Percentiles rank a stretch among this genome's conserved stretches.
These are phyloP conservation scores for Antechinus stuartii DNA, from an alignment of 2,113 vertebrate species.

Conservation along the genomic window DNA sequence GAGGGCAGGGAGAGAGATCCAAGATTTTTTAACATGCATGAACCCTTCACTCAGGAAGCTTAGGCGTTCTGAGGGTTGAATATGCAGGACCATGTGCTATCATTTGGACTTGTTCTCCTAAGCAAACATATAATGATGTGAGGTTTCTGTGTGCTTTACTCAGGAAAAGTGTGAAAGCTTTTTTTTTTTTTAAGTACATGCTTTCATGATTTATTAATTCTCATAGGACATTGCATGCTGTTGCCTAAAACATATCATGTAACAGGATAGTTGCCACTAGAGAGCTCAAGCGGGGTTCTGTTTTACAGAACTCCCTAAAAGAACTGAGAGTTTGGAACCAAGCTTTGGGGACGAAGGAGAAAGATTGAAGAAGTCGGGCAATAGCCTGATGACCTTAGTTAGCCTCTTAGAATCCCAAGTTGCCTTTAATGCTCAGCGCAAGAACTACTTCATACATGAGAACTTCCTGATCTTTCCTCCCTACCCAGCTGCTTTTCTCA, in stretches of 20 bases:
- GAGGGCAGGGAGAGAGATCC: background rate
- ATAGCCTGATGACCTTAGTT: background rate
- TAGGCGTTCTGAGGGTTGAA: background rate
- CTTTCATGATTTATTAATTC: background rate
- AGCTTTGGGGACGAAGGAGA: background rate
- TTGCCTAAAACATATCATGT: background rate
- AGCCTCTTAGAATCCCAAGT: background rate
- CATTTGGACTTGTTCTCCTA: background rate
- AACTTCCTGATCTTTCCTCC: background rate
- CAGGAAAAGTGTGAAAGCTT: background rate
- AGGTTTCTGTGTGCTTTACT: background rate
- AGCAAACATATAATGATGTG: background rate
- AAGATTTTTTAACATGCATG: background rate
- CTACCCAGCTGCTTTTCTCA: background rate
- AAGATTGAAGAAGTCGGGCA: background rate
- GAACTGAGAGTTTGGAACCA: background rate
- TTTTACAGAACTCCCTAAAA: background rate
- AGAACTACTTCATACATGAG: background rate
- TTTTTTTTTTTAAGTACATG: background rate
- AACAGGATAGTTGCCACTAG: background rate
- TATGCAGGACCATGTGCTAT: background rate
- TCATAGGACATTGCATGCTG: background rate
- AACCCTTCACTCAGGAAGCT: background rate
- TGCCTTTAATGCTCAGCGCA: background rate
- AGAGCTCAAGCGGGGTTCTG: background rate